Percentiles rank a stretch among this genome's conserved stretches.
phyloP scores from a whole-genome alignment of 2,113 vertebrate species.

The Herpailurus yagouaroundi region DNA sequence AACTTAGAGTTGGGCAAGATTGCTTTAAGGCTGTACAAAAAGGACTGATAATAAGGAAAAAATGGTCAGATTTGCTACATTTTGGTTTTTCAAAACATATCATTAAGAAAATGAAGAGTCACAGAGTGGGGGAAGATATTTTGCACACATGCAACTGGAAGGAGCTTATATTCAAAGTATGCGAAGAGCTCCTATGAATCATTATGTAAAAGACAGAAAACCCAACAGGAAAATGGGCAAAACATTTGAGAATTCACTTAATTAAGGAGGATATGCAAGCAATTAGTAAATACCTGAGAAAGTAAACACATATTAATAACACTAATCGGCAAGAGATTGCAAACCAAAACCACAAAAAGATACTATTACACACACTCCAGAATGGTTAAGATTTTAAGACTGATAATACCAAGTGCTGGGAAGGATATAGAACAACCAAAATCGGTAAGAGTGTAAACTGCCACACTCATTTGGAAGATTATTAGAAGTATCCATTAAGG shows the following conservation, averaged over 20 bases:
- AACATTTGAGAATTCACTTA: not conserved
- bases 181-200: not conserved
- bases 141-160: not conserved
- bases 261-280: not conserved
- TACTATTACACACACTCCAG: not conserved
- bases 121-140: not conserved
- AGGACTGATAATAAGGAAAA: not conserved
- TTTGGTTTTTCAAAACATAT: not conserved
- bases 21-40: not conserved
- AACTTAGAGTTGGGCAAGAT: not conserved
- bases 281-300: not conserved
- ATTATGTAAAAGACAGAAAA: not conserved
- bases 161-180: not conserved
- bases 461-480: not conserved
- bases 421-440: not conserved
- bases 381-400: not conserved
- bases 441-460: not conserved
- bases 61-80: not conserved
- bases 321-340: not conserved
- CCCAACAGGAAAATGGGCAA: not conserved
- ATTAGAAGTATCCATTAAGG: not conserved
- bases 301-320: not conserved
- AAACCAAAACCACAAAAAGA: not conserved
- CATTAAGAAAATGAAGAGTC: not conserved
- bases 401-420: not conserved